Evolutionary conservation across 1,140 invertebrate genomes (phyloP), one percentile per base, ranked within the genome.

Genomic region (Drosophila tropicalis): DNA sequence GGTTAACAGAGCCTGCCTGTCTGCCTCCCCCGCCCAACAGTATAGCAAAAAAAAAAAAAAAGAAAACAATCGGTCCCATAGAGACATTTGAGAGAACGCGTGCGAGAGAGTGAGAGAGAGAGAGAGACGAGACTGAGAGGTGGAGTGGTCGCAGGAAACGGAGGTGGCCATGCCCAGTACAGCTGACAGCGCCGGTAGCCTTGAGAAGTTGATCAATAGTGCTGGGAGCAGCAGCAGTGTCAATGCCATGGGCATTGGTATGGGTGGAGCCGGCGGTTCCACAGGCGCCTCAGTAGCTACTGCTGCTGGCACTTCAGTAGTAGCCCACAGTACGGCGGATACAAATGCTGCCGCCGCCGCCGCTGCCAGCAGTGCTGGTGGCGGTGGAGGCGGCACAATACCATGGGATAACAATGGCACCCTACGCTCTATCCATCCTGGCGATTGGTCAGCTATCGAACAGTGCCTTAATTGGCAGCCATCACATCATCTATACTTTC

Each of bases 401-500:
- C 70, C 91, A 3, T 92, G 90, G 91, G 91, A 92, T 62, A 92
- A 91, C 68, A 92, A 92, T 56, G 91, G 90, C 65, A 92, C 91
- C 13, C 65, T 91, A 61, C 90, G 91, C 47, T 92, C 91, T 15
- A 76, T 89, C 39, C 84, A 89, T 73, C 90, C 91, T 10, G 91
- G 84, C 58, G 91, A 92, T 64, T 92, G 91, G 91, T 92, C 91
- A 10, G 55, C 56, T 1, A 90, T 94, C 60, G 93, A 94, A 76
- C 93, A 94, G 81, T 94, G 94, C 81, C 92, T 93, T n/a, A 92
- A 92, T 65, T 94, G 94, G 94, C 92, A 93, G 75, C 93, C 93
- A 67, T 92, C 94, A 6, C 95, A 96, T 91, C 96, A 96, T 92
- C 93, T 96, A 61, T 96, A 96, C 92, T 96, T 96, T 92, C 96